These are phyloP conservation scores for Heliconius himera DNA, from an alignment of 1,140 invertebrate genomes.

Conservation along the genomic window DNA sequence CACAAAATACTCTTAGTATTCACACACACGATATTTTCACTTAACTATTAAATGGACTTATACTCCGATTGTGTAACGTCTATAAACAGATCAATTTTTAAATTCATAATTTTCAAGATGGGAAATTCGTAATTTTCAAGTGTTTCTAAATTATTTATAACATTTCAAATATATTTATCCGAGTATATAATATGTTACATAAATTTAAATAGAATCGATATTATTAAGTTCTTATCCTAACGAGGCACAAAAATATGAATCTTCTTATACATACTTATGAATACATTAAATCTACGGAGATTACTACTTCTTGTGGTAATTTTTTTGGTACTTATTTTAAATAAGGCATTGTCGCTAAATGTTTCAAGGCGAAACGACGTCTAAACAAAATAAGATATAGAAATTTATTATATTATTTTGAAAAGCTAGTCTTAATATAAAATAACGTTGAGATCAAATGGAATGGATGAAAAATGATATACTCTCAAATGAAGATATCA, in stretches of 20 bases:
- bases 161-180: not conserved
- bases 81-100: not conserved
- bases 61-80: not conserved
- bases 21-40: not conserved
- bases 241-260: conserved; percentile 8
- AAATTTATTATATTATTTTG: not conserved
- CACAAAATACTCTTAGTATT: conserved; percentile 21
- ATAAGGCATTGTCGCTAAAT: not conserved
- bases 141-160: not conserved
- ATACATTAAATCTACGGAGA: not conserved
- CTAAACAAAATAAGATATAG: not conserved
- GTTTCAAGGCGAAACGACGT: not conserved
- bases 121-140: not conserved
- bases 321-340: conserved; percentile 14
- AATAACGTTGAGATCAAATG: not conserved
- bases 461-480: conserved; percentile 1
- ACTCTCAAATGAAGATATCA: too few species aligned
- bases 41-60: conserved; percentile 2
- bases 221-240: not conserved
- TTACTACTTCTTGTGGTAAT: not conserved
- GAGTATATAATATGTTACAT: not conserved
- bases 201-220: not conserved
- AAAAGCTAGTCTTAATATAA: not conserved
- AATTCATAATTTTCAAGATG: conserved; percentile 4
- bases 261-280: not conserved